phyloP scores from a whole-genome alignment of 2,888 invertebrate species.

The Cosmia pyralina region DNA sequence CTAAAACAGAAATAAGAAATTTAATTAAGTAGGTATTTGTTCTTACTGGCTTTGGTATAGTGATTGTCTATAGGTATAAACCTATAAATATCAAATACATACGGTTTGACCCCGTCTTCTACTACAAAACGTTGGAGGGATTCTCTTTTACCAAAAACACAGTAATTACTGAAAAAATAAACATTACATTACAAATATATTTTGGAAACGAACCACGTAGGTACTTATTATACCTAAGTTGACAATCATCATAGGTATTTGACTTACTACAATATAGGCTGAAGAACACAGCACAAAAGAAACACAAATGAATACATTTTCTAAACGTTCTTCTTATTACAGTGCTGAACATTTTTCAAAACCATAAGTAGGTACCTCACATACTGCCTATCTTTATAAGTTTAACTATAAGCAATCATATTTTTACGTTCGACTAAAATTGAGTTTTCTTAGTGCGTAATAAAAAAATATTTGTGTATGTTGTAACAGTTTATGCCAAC shows the following conservation, averaged over 20 bases:
- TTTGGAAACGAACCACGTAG: neutral
- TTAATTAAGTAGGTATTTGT: too few species aligned
- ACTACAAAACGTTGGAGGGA: conserved; percentile 62
- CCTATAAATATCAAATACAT: conserved; percentile 37
- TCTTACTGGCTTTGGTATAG: neutral
- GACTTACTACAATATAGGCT: conserved; percentile 46
- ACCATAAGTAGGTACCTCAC: neutral
- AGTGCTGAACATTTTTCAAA: conserved; percentile 10
- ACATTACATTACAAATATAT: conserved; percentile 12
- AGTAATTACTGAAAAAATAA: conserved; percentile 50
- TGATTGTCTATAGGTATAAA: neutral
- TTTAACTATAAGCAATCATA: conserved; percentile 10
- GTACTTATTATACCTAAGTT: neutral
- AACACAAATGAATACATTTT: conserved; percentile 48
- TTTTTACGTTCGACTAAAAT: conserved; percentile 29
- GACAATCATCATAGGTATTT: neutral
- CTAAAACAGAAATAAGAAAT: conserved; percentile 45
- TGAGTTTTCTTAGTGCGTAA: conserved; percentile 1
- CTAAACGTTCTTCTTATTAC: neutral
- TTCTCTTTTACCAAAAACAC: conserved; percentile 57
- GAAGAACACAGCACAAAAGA: conserved; percentile 39
- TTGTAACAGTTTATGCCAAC: conserved; percentile 4
- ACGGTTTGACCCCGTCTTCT: conserved; percentile 67
- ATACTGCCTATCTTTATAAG: neutral
- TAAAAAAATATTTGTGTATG: conserved; percentile 13